These are phyloP conservation scores for Drosophila subobscura DNA, from an alignment of 1,140 invertebrate species.

Conservation along the genomic window DNA sequence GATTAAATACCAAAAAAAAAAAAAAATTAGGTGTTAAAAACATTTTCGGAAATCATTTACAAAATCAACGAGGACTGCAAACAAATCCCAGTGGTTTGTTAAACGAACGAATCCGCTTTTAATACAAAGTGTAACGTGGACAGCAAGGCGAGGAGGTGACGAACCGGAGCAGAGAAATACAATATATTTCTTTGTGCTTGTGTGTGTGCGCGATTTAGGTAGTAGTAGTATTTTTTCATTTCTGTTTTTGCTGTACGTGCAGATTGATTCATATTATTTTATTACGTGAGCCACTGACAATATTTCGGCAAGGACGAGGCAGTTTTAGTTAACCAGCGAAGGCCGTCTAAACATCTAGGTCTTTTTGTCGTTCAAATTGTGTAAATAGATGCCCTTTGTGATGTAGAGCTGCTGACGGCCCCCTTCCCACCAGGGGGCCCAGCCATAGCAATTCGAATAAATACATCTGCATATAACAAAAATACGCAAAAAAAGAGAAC, in stretches of 20 bases:
- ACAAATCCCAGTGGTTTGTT: constrained; percentile 33
- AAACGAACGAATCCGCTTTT: constrained; percentile 1
- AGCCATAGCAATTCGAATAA: constrained; percentile 58
- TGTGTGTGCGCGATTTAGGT: constrained; percentile 49
- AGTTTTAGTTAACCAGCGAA: constrained; percentile 34
- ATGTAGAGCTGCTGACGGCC: constrained; percentile 74
- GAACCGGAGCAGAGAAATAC: constrained; percentile 24
- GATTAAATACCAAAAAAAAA: no score
- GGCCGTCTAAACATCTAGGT: constrained; percentile 13
- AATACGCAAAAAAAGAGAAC: constrained; percentile 20
- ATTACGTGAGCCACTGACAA: constrained; percentile 68
- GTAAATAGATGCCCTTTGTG: constrained; percentile 59
- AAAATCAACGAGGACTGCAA: constrained; percentile 19
- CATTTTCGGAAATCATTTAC: constrained; percentile 31
- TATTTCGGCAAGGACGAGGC: constrained; percentile 49
- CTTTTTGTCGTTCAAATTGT: constrained; percentile 52
- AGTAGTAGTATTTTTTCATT: constrained; percentile 51
- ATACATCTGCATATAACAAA: constrained; percentile 24
- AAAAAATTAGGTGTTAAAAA: constrained; percentile 3
- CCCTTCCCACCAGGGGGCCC: constrained; percentile 57
- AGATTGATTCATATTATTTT: constrained; percentile 70
- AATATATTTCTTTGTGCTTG: constrained; percentile 46
- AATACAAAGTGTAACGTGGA: constrained; percentile 10
- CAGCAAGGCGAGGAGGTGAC: constrained; percentile 9
- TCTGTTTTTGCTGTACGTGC: constrained; percentile 54